Conservation (phyloP, 1,140 invertebrate genomes). For the Drosophila littoralis region DNA sequence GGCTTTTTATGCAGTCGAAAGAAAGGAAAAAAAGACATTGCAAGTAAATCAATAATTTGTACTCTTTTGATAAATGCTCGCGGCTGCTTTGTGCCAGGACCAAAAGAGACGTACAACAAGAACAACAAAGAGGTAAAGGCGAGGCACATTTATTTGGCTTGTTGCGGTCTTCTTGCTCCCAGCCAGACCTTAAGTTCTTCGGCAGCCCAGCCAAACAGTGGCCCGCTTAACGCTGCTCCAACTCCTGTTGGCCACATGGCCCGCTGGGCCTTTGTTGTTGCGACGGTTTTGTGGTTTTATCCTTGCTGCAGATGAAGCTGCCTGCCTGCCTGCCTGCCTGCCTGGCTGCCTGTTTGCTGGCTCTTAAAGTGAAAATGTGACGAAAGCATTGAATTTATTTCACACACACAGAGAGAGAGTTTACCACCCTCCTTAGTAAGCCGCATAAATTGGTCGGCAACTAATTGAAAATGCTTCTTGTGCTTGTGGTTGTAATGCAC, state of each 20-base stretch:
- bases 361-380: conserved; percentile 69
- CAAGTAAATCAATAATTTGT: conserved; percentile 66
- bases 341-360: conserved; percentile 5
- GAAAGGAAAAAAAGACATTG: conserved; percentile 48
- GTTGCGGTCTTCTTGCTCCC: conserved; percentile 55
- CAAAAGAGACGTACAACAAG: conserved; percentile 2
- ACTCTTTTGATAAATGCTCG: conserved; percentile 64
- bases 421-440: conserved; percentile 21
- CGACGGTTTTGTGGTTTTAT: conserved; percentile 68
- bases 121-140: conserved; percentile 32
- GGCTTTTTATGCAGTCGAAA: conserved; percentile 16
- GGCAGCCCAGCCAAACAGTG: neutral
- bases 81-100: conserved; percentile 64
- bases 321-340: neutral
- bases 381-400: conserved; percentile 72
- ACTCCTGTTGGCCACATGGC: conserved; percentile 16
- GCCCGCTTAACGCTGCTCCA: conserved; percentile 2
- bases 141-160: conserved; percentile 76
- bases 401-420: conserved; percentile 12
- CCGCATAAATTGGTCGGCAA: conserved; percentile 78
- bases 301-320: conserved; percentile 47
- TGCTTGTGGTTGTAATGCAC: conserved; percentile 45
- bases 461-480: conserved; percentile 77
- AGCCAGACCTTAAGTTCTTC: conserved; percentile 1
- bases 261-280: conserved; percentile 67